Conservation (phyloP, 2,888 invertebrate genomes). For the Acronicta aceris region DNA sequence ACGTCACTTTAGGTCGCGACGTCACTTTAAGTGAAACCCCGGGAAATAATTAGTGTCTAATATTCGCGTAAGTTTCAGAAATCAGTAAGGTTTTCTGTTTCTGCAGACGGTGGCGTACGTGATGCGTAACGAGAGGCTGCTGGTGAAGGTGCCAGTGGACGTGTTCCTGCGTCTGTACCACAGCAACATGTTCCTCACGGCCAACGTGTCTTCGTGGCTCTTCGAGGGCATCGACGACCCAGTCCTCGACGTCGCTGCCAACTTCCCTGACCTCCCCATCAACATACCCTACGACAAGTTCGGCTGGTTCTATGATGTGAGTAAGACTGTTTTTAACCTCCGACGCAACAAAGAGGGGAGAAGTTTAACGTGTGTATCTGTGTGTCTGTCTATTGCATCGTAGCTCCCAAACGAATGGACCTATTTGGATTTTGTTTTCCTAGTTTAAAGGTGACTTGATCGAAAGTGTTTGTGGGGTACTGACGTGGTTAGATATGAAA, state of each 20-base stretch:
- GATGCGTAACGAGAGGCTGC: slow-evolving; percentile 80
- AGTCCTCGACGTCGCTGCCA: slow-evolving; percentile 88
- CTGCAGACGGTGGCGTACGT: slow-evolving; percentile 91
- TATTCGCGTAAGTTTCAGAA: too few species aligned
- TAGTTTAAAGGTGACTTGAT: too few species aligned
- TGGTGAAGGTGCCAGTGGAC: slow-evolving; percentile 83
- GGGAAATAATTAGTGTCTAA: too few species aligned
- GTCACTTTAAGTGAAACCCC: too few species aligned
- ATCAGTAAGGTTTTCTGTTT: neutral
- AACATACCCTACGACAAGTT: slow-evolving; percentile 93
- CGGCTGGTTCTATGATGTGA: slow-evolving; percentile 95
- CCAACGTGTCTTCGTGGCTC: slow-evolving; percentile 91
- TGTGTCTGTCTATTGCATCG: too few species aligned
- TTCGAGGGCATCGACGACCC: slow-evolving; percentile 95
- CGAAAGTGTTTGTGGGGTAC: too few species aligned
- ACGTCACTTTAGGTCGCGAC: too few species aligned
- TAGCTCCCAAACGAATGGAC: too few species aligned
- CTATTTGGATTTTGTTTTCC: too few species aligned
- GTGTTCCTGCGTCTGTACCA: slow-evolving; percentile 87
- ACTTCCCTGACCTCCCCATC: slow-evolving; percentile 86
- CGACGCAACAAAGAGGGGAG: too few species aligned
- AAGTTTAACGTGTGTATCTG: too few species aligned
- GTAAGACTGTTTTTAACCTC: slow-evolving; percentile 59
- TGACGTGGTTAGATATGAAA: too few species aligned
- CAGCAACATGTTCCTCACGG: slow-evolving; percentile 88